Evolutionary conservation across 2,888 invertebrate genomes (phyloP), one percentile per base, ranked within the genome.

Genomic region (Orthosia gothica): DNA sequence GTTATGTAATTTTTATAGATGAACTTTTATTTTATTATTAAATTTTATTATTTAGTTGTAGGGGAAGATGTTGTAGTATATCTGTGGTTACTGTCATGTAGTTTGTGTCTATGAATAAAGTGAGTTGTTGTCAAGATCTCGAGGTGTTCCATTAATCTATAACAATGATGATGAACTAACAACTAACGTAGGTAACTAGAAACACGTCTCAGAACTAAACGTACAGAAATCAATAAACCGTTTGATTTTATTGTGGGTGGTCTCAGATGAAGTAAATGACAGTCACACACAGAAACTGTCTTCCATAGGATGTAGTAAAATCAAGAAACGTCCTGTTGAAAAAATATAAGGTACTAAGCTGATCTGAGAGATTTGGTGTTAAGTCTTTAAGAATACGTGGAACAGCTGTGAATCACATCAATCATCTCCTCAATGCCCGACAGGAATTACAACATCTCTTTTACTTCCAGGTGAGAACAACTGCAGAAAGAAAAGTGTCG

Each of bases 381-480:
- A 40, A 40, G 1, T 40, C 57, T 26, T 32, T 2, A n/a, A n/a
- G n/a, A 32, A 26, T 32, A 7, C 18, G 9, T 20, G n/a, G n/a
- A 20, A 18, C 32, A 68, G 20, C 11, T 32, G 26, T 20, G 3
- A 54, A 54, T 23, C 15, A 1, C 11, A 16, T 40, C 4, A 2
- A n/a, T 2, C 11, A 52, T 1, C 69, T 69, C 32, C 18, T n/a
- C 1, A 13, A 23, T 40, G 40, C 40, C 9, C 1, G 16, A 12
- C 63, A 50, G 58, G 3, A 23, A 18, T 20, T 5, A 62, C 32
- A 67, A 68, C 15, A n/a, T 26, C 20, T 0, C 2, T 67, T 40
- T n/a, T 62, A 0, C 80, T 90, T 90, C 57, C 91, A 95, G 95
- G 90, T 91, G 90, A 89, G 82, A 89, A 87, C 88, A 89, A 87